Evolutionary conservation across 1,140 invertebrate genomes (phyloP), one percentile per base, ranked within the genome.

Genomic region (Sipha flava): DNA sequence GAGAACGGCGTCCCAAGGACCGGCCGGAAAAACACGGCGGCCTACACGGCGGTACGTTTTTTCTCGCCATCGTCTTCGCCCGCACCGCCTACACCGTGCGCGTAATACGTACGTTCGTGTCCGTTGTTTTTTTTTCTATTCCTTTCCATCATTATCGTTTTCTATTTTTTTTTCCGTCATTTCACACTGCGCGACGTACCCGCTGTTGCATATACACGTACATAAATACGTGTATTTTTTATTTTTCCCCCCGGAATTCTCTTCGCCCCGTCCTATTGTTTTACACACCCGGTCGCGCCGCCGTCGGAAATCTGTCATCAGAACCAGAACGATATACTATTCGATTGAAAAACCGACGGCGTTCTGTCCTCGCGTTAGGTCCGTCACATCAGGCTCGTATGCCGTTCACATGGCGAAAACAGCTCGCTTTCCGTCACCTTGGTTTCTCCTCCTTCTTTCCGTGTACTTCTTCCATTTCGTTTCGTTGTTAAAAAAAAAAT

Each of bases 31-130:
- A 77, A 59, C 73, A n/a, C n/a, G n/a, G n/a, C n/a, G 16, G 31
- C 49, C 34, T 37, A 16, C 40, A 73, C 14, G 7, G 7, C 18
- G 59, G 14, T 26, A 21, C 37, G 40, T 40, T 64, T 14, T 10
- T 68, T 52, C 47, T 7, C 3, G 2, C 10, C 34, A 0, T 21
- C 34, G 5, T 4, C 1, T n/a, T 6, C 18, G 0, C 2, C n/a
- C 29, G 3, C 31, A n/a, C 2, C 10, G 12, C n/a, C 29, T 16
- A 40, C 5, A 4, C 37, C 62, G 34, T n/a, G 29, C 18, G 4
- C 21, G 62, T 18, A 1, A 73, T 54, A 52, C n/a, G n/a, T n/a
- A 73, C 70, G 54, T 73, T 73, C 70, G 47, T 73, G 54, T 73
- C 31, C 18, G 26, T 52, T 14, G 52, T 14, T 73, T 73, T 34